Conservation (phyloP, 2,888 invertebrate genomes). For the Oligia fasciuncula region DNA sequence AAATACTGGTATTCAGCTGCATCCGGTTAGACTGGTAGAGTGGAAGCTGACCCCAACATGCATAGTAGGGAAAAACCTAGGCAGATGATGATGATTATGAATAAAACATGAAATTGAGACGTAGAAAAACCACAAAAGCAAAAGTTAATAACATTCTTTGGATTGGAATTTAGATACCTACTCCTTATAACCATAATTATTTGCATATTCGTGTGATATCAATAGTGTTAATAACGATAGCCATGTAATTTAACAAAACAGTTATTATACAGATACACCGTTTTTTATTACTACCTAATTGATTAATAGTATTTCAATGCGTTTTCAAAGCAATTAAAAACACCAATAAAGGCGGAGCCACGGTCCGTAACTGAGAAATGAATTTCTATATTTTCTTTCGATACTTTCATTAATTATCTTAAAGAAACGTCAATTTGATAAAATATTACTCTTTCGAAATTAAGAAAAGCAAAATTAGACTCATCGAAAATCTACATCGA, state of each 20-base stretch:
- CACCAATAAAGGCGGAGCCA: neutral
- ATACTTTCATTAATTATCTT: neutral
- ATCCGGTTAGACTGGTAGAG: too few species aligned
- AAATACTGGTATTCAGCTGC: too few species aligned
- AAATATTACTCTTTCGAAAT: conserved; percentile 1
- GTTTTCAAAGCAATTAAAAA: conserved; percentile 8
- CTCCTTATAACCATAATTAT: neutral
- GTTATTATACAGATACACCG: neutral
- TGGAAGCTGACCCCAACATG: too few species aligned
- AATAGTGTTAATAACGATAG: conserved; percentile 10
- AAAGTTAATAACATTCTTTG: neutral
- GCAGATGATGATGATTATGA: too few species aligned
- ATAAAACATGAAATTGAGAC: neutral
- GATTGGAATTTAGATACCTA: neutral
- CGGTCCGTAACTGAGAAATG: neutral
- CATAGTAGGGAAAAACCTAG: too few species aligned
- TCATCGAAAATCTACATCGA: neutral
- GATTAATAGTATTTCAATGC: conserved; percentile 10
- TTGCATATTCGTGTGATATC: neutral
- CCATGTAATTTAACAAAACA: neutral
- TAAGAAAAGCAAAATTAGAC: neutral
- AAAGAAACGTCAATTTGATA: neutral
- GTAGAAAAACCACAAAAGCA: neutral
- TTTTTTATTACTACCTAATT: conserved; percentile 5
- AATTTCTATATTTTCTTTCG: neutral